Conservation (phyloP, 2,113 vertebrate genomes). For the Tyto alba region DNA sequence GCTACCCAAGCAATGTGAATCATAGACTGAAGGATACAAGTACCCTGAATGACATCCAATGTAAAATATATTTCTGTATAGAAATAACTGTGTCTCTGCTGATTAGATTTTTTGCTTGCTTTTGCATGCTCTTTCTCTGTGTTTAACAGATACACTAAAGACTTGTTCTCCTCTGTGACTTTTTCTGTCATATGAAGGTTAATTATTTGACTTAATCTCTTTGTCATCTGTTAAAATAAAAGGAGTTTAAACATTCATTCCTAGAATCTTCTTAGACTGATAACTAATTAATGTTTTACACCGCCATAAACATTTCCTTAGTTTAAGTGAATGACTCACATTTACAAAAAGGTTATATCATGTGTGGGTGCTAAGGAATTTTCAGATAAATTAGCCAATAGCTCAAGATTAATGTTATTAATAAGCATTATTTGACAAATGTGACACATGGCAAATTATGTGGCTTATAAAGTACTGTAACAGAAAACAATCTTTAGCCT, state of each 20-base stretch:
- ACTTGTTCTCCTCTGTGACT: constrained; percentile 1
- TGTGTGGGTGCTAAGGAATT: constrained; percentile 29
- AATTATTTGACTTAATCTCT: constrained; percentile 52
- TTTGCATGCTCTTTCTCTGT: neutral
- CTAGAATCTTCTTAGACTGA: constrained; percentile 48
- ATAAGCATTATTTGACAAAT: neutral
- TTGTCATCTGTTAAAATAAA: constrained; percentile 36
- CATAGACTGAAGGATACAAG: constrained; percentile 3
- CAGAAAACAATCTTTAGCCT: neutral
- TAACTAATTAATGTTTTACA: constrained; percentile 63
- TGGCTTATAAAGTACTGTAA: neutral
- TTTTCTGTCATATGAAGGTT: constrained; percentile 11
- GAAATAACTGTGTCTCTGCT: constrained; percentile 32
- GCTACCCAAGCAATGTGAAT: neutral
- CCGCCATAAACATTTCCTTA: constrained; percentile 54
- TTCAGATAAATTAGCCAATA: constrained; percentile 57
- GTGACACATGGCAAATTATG: neutral
- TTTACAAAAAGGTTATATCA: constrained; percentile 41
- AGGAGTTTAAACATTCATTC: constrained; percentile 44
- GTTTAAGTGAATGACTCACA: constrained; percentile 50
- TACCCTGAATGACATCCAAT: neutral
- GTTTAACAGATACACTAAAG: neutral
- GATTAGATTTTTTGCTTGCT: constrained; percentile 3
- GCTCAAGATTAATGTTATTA: constrained; percentile 47
- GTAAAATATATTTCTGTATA: neutral